Conservation (phyloP, 2,113 vertebrate genomes). For the Amphiprion ocellaris region DNA sequence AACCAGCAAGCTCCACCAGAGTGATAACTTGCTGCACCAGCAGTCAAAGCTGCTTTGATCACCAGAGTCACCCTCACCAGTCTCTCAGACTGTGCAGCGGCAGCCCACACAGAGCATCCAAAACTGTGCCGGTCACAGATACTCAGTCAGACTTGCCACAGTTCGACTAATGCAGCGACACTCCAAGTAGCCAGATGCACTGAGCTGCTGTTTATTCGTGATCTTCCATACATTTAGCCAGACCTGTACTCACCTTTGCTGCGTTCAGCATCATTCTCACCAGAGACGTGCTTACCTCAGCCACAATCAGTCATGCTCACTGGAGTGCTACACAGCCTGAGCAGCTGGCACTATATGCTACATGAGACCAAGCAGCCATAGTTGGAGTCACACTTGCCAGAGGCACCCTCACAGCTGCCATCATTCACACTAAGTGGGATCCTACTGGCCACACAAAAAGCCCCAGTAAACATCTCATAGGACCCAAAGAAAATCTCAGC, state of each 20-base stretch:
- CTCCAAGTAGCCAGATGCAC: slow-evolving; percentile 46
- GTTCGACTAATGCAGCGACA: slow-evolving; percentile 25
- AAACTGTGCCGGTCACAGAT: slow-evolving; percentile 38
- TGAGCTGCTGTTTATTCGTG: slow-evolving; percentile 17
- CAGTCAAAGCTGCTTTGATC: slow-evolving; percentile 72
- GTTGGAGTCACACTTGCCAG: slow-evolving; percentile 72
- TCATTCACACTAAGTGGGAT: slow-evolving; percentile 75
- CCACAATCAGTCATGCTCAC: slow-evolving; percentile 68
- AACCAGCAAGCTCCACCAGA: slow-evolving; percentile 68
- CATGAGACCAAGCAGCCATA: slow-evolving; percentile 68
- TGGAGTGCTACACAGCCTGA: slow-evolving; percentile 64
- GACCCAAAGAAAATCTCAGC: slow-evolving; percentile 49
- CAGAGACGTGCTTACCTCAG: slow-evolving; percentile 65
- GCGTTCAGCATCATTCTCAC: slow-evolving; percentile 43
- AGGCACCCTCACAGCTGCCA: slow-evolving; percentile 73
- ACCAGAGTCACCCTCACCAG: slow-evolving; percentile 54
- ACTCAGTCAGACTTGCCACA: slow-evolving; percentile 48
- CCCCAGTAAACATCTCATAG: slow-evolving; percentile 60
- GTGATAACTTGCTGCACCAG: slow-evolving; percentile 70
- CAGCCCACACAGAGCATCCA: slow-evolving; percentile 54
- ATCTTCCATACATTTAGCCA: slow-evolving; percentile 30
- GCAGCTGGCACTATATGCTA: slow-evolving; percentile 65
- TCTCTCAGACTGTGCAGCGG: slow-evolving; percentile 38
- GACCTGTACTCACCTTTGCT: slow-evolving; percentile 23
- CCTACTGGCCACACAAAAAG: slow-evolving; percentile 71